phyloP scores from a whole-genome alignment of 2,797 vertebrate genomes.

The Sebastes minor region DNA sequence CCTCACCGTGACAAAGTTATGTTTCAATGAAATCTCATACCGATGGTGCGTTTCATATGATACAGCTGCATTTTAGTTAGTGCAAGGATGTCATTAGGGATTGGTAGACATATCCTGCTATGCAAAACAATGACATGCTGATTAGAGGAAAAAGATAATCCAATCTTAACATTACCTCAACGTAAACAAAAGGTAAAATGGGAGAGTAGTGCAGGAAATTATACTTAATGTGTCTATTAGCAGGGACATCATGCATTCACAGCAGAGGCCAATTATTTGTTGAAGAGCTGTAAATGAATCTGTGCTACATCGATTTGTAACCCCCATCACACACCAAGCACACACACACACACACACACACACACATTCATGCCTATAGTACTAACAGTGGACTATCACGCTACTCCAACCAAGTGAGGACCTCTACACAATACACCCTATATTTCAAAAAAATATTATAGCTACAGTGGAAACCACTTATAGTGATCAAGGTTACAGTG shows the following conservation, averaged over 20 bases:
- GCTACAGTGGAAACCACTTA: too few species aligned
- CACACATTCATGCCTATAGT: not conserved
- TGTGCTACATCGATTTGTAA: slow-evolving; percentile 9
- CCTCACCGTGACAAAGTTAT: not conserved
- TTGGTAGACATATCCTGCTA: slow-evolving; percentile 17
- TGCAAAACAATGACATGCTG: slow-evolving; percentile 17
- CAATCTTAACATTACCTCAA: slow-evolving; percentile 16
- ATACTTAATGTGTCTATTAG: slow-evolving; percentile 44
- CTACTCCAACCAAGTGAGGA: too few species aligned
- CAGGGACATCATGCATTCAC: slow-evolving; percentile 38
- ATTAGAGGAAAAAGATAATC: not conserved
- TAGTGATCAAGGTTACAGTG: too few species aligned
- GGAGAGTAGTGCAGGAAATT: slow-evolving; percentile 27
- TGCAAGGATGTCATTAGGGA: not conserved
- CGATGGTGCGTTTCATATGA: not conserved
- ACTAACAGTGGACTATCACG: too few species aligned
- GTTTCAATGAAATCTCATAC: not conserved
- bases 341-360: slow-evolving; percentile 2
- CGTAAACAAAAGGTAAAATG: slow-evolving; percentile 47
- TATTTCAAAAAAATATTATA: too few species aligned
- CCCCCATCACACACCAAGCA: not conserved
- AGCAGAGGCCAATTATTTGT: slow-evolving; percentile 56
- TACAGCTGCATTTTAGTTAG: not conserved
- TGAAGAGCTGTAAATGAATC: slow-evolving; percentile 45
- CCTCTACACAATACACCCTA: too few species aligned